A percentile compares a stretch with the other conserved stretches of the same genome.
Conservation (phyloP, 2,888 invertebrate species). For the Hirtodrosophila histrioides region DNA sequence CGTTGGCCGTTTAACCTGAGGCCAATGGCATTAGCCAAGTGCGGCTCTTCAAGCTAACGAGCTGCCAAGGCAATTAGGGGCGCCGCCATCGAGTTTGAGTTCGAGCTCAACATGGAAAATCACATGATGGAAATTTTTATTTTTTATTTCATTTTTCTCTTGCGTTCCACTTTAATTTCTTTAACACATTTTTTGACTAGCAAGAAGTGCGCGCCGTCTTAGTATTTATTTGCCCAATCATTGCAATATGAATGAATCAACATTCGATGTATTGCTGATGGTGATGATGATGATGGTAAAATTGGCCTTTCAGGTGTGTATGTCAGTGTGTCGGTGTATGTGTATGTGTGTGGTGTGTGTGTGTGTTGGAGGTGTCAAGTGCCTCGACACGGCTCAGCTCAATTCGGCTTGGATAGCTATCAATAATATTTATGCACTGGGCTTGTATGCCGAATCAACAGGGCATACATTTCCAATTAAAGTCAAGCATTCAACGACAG, state of each 20-base stretch:
- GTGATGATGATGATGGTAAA: slow-evolving; percentile 22
- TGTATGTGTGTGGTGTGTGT: too few relatives aligned
- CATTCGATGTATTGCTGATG: slow-evolving; percentile 42
- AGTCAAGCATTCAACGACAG: slow-evolving; percentile 71
- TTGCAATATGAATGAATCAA: slow-evolving; percentile 61
- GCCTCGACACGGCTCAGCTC: slow-evolving; percentile 49
- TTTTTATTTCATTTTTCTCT: slow-evolving; percentile 7
- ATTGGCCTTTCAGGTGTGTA: slow-evolving; percentile 53
- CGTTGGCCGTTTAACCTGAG: slow-evolving; percentile 54
- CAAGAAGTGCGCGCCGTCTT: slow-evolving; percentile 43
- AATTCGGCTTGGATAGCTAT: slow-evolving; percentile 51
- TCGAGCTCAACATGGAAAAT: slow-evolving; percentile 38
- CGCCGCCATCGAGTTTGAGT: slow-evolving; percentile 10
- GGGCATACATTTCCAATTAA: slow-evolving; percentile 77
- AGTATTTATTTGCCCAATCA: slow-evolving; percentile 53
- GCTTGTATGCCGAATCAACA: slow-evolving; percentile 64
- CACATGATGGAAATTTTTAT: slow-evolving; percentile 34
- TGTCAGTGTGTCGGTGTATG: slow-evolving; percentile 5
- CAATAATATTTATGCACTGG: slow-evolving; percentile 76
- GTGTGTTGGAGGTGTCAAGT: slow-evolving; percentile 55
- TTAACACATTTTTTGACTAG: slow-evolving; percentile 36
- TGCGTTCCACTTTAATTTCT: slow-evolving; percentile 8
- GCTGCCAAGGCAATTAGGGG: slow-evolving; percentile 73
- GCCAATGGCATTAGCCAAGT: slow-evolving; percentile 63
- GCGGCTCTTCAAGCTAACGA: slow-evolving; percentile 65